Base-by-base conservation (phyloP, 2,113 vertebrate species). In the Saiga tatarica region DNA sequence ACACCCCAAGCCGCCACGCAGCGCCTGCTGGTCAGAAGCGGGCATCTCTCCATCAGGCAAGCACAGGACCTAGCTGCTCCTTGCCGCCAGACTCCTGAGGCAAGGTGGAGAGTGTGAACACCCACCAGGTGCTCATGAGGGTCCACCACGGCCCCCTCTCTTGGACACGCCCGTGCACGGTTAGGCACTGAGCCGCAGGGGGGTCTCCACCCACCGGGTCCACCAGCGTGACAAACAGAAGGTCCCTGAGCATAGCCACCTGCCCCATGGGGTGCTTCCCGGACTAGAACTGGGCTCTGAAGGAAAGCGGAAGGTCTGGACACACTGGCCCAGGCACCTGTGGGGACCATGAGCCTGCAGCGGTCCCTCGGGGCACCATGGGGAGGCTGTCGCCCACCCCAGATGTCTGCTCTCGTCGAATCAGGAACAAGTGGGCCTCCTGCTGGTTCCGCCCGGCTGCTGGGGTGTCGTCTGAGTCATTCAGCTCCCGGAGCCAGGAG, bases 281-380 rank as follows among this genome's bases (percentile, higher is more conserved):
- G 25, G 53, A 19, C 33, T 76, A 52, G 36, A 79, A 16, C 57
- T 9, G 28, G 16, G 17, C n/a, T 33, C 59, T 53, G 30, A 42
- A n/a, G 84, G 21, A 6, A 52, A 53, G 74, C 5, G n/a, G n/a
- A 17, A 36, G 4, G 33, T 67, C 57, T 81, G 85, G 76, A 71
- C 50, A 30, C 23, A 15, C 23, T 7, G 39, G 39, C 11, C 39
- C 74, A 76, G 39, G 39, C 39, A 4, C 74, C 12, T 13, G 3
- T 3, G 74, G 74, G 15, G 45, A 17, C 28, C 1, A 2, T 5
- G 67, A 78, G 71, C 13, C 17, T 10, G 33, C 15, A 60, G 1
- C 16, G 8, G 42, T 11, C 33, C 17, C 42, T 3, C 0, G 0
- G 53, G 21, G 71, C 5, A 42, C 25, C 7, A 1, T 0, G 15